Percentiles rank a stretch among this genome's conserved stretches.
Conservation (phyloP, 2,113 vertebrate genomes). For the Eidolon helvum region DNA sequence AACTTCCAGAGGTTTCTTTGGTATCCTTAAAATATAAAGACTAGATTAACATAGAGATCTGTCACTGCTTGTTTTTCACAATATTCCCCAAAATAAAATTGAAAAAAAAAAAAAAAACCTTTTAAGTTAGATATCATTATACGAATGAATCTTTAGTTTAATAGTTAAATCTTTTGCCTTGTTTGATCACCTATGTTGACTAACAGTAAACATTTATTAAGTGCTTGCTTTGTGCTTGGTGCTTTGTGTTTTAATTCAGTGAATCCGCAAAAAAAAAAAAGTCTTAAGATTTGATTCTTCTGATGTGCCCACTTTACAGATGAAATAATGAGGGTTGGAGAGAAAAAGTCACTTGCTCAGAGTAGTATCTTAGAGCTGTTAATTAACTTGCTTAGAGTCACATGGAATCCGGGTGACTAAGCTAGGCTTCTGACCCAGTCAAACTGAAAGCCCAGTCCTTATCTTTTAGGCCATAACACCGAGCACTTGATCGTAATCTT, state of each 20-base stretch:
- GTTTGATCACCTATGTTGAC: background rate
- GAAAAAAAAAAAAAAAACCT: background rate
- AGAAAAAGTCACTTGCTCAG: conserved; percentile 8
- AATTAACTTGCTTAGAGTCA: background rate
- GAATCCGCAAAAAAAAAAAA: background rate
- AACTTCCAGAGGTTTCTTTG: background rate
- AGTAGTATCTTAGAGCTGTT: background rate
- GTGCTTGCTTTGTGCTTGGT: background rate
- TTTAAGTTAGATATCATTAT: background rate
- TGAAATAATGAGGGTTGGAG: conserved; percentile 2
- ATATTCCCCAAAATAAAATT: background rate
- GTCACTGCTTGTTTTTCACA: background rate
- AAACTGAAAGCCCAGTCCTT: background rate
- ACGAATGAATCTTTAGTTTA: background rate
- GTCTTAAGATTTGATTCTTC: background rate
- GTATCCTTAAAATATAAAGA: conserved; percentile 1
- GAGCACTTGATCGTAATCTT: background rate
- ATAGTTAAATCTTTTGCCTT: conserved; percentile 16
- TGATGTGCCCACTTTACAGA: background rate
- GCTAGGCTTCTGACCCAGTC: background rate
- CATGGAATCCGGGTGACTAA: background rate
- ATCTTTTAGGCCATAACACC: background rate
- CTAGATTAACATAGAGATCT: background rate
- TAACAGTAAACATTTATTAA: background rate
- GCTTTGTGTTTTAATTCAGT: too few species aligned